Base-by-base conservation (phyloP, 2,797 vertebrate species). In the Alcedo atthis region DNA sequence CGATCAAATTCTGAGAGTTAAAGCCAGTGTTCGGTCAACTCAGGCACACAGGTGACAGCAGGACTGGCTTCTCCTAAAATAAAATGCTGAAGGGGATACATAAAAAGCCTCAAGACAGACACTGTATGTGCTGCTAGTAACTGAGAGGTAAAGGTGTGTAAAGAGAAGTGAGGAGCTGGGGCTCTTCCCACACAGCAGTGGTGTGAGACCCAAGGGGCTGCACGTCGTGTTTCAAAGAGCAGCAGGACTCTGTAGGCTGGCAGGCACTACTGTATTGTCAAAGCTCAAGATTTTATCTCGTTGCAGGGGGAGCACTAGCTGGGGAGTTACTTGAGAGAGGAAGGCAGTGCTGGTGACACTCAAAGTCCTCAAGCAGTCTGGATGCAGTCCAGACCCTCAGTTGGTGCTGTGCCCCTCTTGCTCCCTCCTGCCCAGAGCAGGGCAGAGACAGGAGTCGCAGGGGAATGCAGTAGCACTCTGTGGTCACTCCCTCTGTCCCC, bases 191-290 rank as follows among this genome's bases (percentile, higher is more conserved):
- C 68, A 48, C 15, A 37, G 61, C 66, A 63, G 26, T 2, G 19
- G 48, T 51, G 57, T 71, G 58, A 0, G 17, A 63, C 18, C 35
- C 28, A 21, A 43, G 40, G 33, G 30, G 61, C 35, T 91, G 79
- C 46, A 10, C 8, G 43, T 43, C 15, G 2, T 0, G 2, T 74
- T 83, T 68, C 77, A 73, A 54, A 81, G 67, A 64, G 78, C 81
- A 73, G 89, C 71, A 87, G 68, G 32, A 45, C 46, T 81, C 17
- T 69, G 71, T 12, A 80, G 53, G 77, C 88, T 86, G 66, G 81
- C 70, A 83, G 86, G 37, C 62, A 19, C 66, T 8, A 51, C 55
- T 1, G 1, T 1, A 17, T 11, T 85, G 79, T 45, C 43, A 67
- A 73, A 92, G 59, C 40, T 66, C 30, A 4, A 28, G 66, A 66